Percentiles rank a stretch among this genome's conserved stretches.
phyloP scores from a whole-genome alignment of 1,140 invertebrate species.

The Brachionus manjavacas region DNA sequence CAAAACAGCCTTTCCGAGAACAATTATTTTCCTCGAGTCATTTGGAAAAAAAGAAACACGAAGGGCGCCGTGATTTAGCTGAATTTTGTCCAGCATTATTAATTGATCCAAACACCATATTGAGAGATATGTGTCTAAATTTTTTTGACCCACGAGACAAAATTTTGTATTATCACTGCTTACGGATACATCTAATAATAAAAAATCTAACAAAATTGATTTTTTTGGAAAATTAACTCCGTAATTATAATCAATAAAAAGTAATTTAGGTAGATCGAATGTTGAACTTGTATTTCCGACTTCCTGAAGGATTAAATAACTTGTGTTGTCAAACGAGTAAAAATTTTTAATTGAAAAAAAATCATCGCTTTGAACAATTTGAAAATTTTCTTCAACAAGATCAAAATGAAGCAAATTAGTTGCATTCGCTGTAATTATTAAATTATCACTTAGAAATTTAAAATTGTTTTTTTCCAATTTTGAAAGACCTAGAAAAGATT shows the following conservation, averaged over 20 bases:
- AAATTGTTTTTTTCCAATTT: background rate
- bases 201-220: background rate
- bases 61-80: background rate
- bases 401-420: slow-evolving; percentile 9
- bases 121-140: background rate
- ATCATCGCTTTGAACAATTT: background rate
- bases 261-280: background rate
- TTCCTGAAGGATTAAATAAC: background rate
- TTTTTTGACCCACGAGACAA: background rate
- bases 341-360: background rate
- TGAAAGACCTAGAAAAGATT: background rate
- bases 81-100: background rate
- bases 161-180: background rate
- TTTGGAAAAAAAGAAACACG: background rate
- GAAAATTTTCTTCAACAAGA: background rate
- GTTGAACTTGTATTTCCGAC: background rate
- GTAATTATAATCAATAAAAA: slow-evolving; percentile 5
- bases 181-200: background rate
- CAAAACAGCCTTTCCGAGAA: background rate
- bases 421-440: background rate
- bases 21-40: background rate
- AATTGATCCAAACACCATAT: background rate
- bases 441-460: slow-evolving; percentile 21
- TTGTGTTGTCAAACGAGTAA: background rate
- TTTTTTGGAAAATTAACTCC: background rate